Conservation (phyloP, 2,797 vertebrate genomes). For the Dicrostonyx torquatus region DNA sequence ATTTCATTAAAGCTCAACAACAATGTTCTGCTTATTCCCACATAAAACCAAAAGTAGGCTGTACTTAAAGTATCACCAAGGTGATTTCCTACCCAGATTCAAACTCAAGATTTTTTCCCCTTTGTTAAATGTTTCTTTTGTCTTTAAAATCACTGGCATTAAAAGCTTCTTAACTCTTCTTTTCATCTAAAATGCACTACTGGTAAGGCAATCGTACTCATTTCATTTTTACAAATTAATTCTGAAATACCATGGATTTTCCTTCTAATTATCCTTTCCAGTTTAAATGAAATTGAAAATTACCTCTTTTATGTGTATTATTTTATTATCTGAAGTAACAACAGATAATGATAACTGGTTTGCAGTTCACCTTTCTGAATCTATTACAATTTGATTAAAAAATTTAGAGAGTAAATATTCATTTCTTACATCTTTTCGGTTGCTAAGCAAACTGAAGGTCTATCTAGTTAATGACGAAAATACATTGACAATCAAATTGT, state of each 20-base stretch:
- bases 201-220: background rate
- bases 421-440: background rate
- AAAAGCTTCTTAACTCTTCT: background rate
- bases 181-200: background rate
- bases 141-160: background rate
- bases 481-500: background rate
- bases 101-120: background rate
- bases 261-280: background rate
- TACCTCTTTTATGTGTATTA: background rate
- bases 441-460: background rate
- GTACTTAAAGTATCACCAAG: background rate
- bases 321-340: background rate
- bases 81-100: background rate
- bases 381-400: background rate
- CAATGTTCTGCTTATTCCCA: background rate
- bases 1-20: background rate
- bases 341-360: background rate
- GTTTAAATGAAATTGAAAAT: background rate
- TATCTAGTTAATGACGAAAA: background rate
- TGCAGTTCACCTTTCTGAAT: background rate
- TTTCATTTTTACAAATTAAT: background rate
- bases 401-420: background rate
- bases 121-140: background rate
- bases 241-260: background rate
- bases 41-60: background rate